These are phyloP conservation scores for Rotaria sp. DNA, from an alignment of 2,888 invertebrate genomes.

Conservation along the genomic window DNA sequence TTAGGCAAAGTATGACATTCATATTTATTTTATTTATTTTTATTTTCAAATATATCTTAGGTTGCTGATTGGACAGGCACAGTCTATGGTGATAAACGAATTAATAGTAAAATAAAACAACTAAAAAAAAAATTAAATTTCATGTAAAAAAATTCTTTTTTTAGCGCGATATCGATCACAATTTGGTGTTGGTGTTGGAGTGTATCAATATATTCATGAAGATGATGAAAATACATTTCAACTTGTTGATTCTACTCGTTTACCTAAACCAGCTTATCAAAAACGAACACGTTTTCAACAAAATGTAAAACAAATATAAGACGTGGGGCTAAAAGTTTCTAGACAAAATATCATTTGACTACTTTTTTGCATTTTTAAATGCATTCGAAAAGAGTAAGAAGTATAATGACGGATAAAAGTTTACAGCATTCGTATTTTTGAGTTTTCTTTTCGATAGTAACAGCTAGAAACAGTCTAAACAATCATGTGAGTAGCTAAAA, in stretches of 20 bases:
- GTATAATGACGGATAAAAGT: too few species aligned
- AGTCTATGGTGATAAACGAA: constrained; percentile 82
- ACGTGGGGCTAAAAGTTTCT: too few species aligned
- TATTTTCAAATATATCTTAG: not conserved
- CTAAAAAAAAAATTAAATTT: not conserved
- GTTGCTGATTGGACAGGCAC: constrained; percentile 90
- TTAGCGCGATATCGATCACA: constrained; percentile 52
- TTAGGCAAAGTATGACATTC: constrained; percentile 75
- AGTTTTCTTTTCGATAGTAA: too few species aligned
- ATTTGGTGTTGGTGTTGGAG: constrained; percentile 64
- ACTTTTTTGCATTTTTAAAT: too few species aligned
- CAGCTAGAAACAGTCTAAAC: too few species aligned
- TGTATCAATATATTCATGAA: constrained; percentile 96
- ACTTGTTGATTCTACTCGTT: constrained; percentile 77
- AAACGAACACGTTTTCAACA: constrained; percentile 36
- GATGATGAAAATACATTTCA: constrained; percentile 98
- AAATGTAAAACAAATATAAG: constrained; percentile 31
- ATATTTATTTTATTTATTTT: not conserved
- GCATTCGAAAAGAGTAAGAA: too few species aligned
- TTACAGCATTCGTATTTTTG: too few species aligned
- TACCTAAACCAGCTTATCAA: constrained; percentile 34
- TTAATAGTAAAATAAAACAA: constrained; percentile 58
- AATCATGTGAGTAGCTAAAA: too few species aligned
- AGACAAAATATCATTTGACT: too few species aligned
- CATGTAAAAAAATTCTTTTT: not conserved